Base-by-base conservation (phyloP, 1,140 invertebrate genomes). In the Metaphire vulgaris region DNA sequence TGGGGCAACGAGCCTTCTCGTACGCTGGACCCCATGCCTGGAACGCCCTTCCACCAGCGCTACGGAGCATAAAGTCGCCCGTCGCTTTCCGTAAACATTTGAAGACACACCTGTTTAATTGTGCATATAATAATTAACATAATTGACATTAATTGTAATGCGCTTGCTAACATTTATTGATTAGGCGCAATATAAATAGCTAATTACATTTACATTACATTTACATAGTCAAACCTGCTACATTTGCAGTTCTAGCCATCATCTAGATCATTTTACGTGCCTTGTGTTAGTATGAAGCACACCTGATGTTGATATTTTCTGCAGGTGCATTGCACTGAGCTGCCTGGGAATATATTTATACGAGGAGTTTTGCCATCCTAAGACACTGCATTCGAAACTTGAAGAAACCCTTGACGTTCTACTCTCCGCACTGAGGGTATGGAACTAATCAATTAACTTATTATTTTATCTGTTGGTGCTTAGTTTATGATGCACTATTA, bases 271-370 rank as follows among this genome's bases (percentile, higher is more conserved):
- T 56, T 12, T 56, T 56, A 21, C 41, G 41, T n/a, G n/a, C n/a
- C n/a, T 56, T 56, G 21, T 56, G 41, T 21, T 56, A 56, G 6
- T 56, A 56, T 56, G 6, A 12, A 12, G 21, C 6, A 12, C 6
- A 12, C 21, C 6, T 56, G 21, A 12, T 56, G 41, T 56, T 56
- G 41, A 56, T 56, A 21, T 56, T 6, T 21, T 56, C 41, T 56
- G 41, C 80, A 87, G 87, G 75, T 96, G 93, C 82, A 91, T 96
- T 78, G 93, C 94, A 28, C 88, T 98, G 1, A 94, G 92, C 66
- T 92, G 92, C 78, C 89, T 98, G 67, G 92, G 93, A 6, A 92
- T 95, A 82, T 95, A 92, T 87, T 86, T 93, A 31, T 92, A 94
- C 80, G 88, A 91, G 83, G 91, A 94, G 84, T 77, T 86, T 6